Percentiles rank a stretch among this genome's conserved stretches.
Evolutionary conservation across 2,797 vertebrate genomes (phyloP).

Genomic region (Myoxocephalus aenaeus): DNA sequence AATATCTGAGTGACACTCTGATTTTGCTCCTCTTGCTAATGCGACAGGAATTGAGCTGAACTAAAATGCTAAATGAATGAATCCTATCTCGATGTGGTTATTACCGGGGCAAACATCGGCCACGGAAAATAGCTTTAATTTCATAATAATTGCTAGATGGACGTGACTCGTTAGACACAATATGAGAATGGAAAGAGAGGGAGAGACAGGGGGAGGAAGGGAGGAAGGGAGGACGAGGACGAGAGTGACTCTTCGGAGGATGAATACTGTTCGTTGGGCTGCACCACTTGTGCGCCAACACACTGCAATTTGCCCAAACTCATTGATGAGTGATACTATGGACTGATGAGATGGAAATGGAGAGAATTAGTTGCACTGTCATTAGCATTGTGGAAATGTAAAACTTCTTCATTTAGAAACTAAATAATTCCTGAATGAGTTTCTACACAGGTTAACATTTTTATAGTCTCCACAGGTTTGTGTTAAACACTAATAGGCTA

Average conservation of each 20-base stretch:
- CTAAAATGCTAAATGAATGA: slow-evolving; percentile 86
- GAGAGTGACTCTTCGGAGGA: slow-evolving; percentile 41
- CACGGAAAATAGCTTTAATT: slow-evolving; percentile 85
- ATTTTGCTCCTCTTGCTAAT: slow-evolving; percentile 89
- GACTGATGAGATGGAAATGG: slow-evolving; percentile 49
- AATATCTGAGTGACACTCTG: slow-evolving; percentile 91
- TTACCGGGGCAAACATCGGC: slow-evolving; percentile 82
- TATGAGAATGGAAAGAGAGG: slow-evolving; percentile 48
- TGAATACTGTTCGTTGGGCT: slow-evolving; percentile 39
- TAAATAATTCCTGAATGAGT: slow-evolving; percentile 28
- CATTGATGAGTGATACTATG: slow-evolving; percentile 41
- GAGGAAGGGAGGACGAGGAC: not conserved
- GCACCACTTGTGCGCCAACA: slow-evolving; percentile 48
- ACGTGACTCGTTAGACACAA: slow-evolving; percentile 80
- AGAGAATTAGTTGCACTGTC: slow-evolving; percentile 40
- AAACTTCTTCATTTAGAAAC: slow-evolving; percentile 49
- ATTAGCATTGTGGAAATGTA: slow-evolving; percentile 40
- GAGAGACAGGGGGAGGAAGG: not conserved
- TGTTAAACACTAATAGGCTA: slow-evolving; percentile 31
- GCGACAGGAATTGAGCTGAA: slow-evolving; percentile 93
- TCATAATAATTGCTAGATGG: slow-evolving; percentile 84
- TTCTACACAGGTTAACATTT: slow-evolving; percentile 25
- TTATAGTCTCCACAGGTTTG: slow-evolving; percentile 30
- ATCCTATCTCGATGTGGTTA: slow-evolving; percentile 80
- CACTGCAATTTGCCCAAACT: slow-evolving; percentile 46